Evolutionary conservation across 2,113 vertebrate species (phyloP), one percentile per base, ranked within the genome.

Genomic region (Menidia beryllina): DNA sequence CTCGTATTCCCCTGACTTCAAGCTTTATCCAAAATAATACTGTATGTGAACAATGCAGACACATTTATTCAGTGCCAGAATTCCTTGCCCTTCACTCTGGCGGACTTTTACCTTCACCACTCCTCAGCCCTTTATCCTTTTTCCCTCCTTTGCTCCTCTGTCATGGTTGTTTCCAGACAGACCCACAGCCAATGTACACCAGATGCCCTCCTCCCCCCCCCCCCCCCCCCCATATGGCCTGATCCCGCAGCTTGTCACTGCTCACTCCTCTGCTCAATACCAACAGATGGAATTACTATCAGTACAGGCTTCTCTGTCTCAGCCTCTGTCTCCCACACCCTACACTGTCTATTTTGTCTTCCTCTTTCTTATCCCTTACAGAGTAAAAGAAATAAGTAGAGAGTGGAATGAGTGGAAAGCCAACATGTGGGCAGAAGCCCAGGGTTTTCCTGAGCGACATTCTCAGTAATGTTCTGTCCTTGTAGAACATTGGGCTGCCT

Each of bases 381-480:
- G 66, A 86, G 79, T 86, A 76, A 85, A 89, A 88, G 74, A 57
- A 67, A 58, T 70, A 69, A 74, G 57, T 52, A 57, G 60, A 47
- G 71, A 64, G 58, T 69, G 64, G 30, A 58, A 59, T 1, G 87
- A 82, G 69, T 79, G 86, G 82, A 79, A 84, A 95, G 95, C 95
- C 96, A 96, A 95, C 96, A 98, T 97, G 93, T 98, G 97, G 95
- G 95, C 94, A 91, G 83, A 69, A 91, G 95, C 89, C 84, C 85
- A 84, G 96, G 94, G 77, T 89, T 92, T 90, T 91, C 89, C 95
- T 97, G 94, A 98, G 97, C 96, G 96, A 98, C 97, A 98, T 97
- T 98, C 96, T 94, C 96, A 95, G 96, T 98, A 98, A 99, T 99
- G 97, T 97, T 99, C 93, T 95, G 96, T 97, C 96, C 97, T 96